Base-by-base conservation (phyloP, 2,797 vertebrate species). In the Cossypha caffra region DNA sequence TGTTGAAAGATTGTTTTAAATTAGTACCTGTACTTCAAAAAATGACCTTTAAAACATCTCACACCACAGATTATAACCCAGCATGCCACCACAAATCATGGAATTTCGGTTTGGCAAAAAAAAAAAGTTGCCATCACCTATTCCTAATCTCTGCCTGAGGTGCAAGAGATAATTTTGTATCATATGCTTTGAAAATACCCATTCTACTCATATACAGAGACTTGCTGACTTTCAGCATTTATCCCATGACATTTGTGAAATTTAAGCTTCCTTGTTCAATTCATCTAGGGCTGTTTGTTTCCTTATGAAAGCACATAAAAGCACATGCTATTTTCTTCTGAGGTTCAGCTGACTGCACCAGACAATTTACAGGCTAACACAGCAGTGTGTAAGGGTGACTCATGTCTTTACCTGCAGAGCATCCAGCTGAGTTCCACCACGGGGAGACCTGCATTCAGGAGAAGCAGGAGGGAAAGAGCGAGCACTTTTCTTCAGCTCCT, bases 341-440 rank as follows among this genome's bases (percentile, higher is more conserved):
- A 85, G 29, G 48, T 67, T 57, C 4, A 3, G 16, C 35, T 79
- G 73, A 79, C 29, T 5, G 0, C 54, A 83, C 20, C 35, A 64
- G 75, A 45, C 20, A 57, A 75, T 62, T 64, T 51, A 48, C 14
- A 82, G 43, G 16, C 28, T 77, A 58, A 89, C 16, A 73, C 2
- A 74, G 42, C 16, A 86, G 42, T 3, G 4, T n/a, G 10, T 23
- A 77, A 43, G 13, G 13, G 28, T 0, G 1, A 68, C n/a, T 43
- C 11, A 17, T 28, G 59, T 66, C 61, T 31, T 96, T 95, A 99
- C 99, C 99, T 99, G 99, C 42, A 99, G 96, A 50, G 98, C 98
- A 91, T 99, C 99, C 97, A 99, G 95, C 96, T 98, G 98, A 88
- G 98, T 98, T 54, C 98, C 99, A 93, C 98, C 98, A 67, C 98